Percentiles rank a stretch among this genome's conserved stretches.
phyloP scores from a whole-genome alignment of 2,888 invertebrate species.

The Alitta virens region DNA sequence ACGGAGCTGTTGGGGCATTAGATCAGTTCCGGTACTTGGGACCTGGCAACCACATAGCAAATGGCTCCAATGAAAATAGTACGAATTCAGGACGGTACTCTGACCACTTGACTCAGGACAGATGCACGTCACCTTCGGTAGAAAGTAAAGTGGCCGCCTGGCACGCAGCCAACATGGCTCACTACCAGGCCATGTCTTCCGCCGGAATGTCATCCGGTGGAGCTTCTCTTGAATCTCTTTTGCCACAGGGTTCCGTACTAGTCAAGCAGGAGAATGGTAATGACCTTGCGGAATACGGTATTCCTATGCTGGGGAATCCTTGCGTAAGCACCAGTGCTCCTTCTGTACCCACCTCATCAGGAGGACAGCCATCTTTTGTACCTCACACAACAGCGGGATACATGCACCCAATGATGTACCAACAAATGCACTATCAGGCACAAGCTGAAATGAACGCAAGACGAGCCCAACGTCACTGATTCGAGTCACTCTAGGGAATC shows the following conservation, averaged over 20 bases:
- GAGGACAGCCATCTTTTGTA: no score
- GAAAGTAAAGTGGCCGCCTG: background rate
- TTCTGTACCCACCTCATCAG: no score
- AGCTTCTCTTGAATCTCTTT: background rate
- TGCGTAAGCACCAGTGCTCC: no score
- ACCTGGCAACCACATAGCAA: no score
- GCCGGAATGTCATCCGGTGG: background rate
- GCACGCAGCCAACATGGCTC: background rate
- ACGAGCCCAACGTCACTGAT: no score
- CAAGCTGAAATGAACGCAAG: no score
- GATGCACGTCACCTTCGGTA: background rate
- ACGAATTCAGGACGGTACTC: background rate
- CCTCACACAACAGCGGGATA: no score
- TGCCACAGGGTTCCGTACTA: background rate
- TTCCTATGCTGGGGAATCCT: background rate
- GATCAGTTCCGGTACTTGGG: no score
- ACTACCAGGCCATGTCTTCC: background rate
- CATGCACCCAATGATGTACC: no score
- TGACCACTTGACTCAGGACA: background rate
- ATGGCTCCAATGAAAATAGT: no score
- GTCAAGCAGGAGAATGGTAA: background rate
- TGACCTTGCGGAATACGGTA: background rate
- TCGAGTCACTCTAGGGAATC: no score
- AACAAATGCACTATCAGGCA: no score
- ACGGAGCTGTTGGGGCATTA: background rate